Evolutionary conservation across 2,888 invertebrate genomes (phyloP), one percentile per base, ranked within the genome.

Genomic region (Phaonia tiefii): DNA sequence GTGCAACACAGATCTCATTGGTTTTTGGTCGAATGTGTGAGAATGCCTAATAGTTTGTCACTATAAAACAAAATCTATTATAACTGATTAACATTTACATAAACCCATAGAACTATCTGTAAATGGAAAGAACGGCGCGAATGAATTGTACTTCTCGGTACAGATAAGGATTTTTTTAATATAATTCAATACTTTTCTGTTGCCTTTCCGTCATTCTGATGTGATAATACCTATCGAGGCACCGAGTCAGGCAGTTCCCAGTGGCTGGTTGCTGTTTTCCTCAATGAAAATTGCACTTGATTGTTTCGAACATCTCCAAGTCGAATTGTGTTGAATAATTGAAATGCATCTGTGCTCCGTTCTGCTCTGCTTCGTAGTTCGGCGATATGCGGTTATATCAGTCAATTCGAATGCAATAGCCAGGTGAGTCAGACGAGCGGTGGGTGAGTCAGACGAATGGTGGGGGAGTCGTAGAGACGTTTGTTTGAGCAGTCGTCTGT

Each of bases 311-410:
- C n/a, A n/a, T 60, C 66, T 58, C 56, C 66, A 74, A 56, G 37
- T 37, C 37, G 37, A 7, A 1, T 20, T 49, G 10, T 49, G 25
- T 63, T 63, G 5, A 63, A 42, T 65, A 65, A 74, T 66, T 31
- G 67, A 75, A 75, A 75, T 58, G 58, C 58, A 75, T 75, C 75
- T 58, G 25, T 8, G 25, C 13, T 8, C 22, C 49, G 20, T 49
- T 49, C 20, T 20, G n/a, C n/a, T n/a, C n/a, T n/a, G n/a, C n/a
- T n/a, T n/a, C n/a, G n/a, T n/a, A n/a, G n/a, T n/a, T n/a, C 22
- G n/a, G 22, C 74, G 66, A 15, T 56, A 56, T 66, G 4, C 54
- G 56, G 56, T 74, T 74, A 74, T 37, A 31, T 22, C 37, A 54
- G 25, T 25, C 54, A 2, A 13, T 54, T 1, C 22, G 54, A 13